Base-by-base conservation (phyloP, 1,140 invertebrate species). In the Heliconius melpomene region DNA sequence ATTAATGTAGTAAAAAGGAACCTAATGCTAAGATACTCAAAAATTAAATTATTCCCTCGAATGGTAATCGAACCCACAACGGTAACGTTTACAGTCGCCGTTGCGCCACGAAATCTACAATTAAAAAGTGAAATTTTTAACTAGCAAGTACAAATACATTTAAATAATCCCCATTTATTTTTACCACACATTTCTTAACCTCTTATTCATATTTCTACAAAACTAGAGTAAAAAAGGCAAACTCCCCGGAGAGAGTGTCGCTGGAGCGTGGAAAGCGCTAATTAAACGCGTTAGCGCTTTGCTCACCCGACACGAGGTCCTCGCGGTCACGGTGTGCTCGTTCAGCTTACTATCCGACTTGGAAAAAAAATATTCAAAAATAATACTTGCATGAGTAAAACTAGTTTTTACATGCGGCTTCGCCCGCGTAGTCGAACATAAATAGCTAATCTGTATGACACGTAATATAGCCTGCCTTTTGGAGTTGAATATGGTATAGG, bases 301-400 rank as follows among this genome's bases (percentile, higher is more conserved):
- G 60, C 60, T 29, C 60, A 26, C 60, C 60, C 60, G 32, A n/a
- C n/a, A n/a, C n/a, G n/a, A n/a, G n/a, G n/a, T n/a, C n/a, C n/a
- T n/a, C n/a, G n/a, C n/a, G n/a, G 23, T 66, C 72, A 74, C 72
- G 72, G 38, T 74, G 50, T 50, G 16, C 7, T 74, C 23, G 50
- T 52, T 74, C 11, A 23, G 72, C 8, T 26, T 66, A 66, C 60
- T 13, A 66, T 66, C 13, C 26, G 7, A 29, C 26, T 52, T 52
- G 50, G 50, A 52, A n/a, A n/a, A n/a, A n/a, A n/a, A 52, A 20
- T 52, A 52, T 7, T 52, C 2, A 52, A 52, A 20, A 32, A 32
- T 32, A 32, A 32, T 32, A 32, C 16, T 52, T 52, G 16, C 2
- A 52, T 52, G 18, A 20, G 6, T 18, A 52, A 20, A 52, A 18